Evolutionary conservation across 2,888 invertebrate genomes (phyloP), one percentile per base, ranked within the genome.

Genomic region (Synanthedon andrenaeformis): DNA sequence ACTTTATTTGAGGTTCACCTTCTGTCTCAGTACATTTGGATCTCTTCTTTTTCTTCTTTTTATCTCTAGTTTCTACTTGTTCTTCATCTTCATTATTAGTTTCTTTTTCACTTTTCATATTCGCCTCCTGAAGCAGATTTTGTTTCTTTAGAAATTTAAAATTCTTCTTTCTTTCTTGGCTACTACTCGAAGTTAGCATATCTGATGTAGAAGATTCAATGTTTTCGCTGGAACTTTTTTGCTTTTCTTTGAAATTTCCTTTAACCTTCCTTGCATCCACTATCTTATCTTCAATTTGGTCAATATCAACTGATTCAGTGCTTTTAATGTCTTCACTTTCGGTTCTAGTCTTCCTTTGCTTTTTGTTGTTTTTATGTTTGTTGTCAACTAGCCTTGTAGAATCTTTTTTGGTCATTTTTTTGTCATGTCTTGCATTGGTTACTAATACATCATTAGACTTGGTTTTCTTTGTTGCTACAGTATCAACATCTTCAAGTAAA

Each of bases 401-500:
- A 17, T 49, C 49, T 49, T 49, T 49, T 17, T 49, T 19, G 0
- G 42, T 61, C 5, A 23, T 23, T 23, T 23, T 64, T 45, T 59
- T 61, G 52, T 55, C 14, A 56, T n/a, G 59, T 58, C 28, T 59
- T 60, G 5, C 52, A 52, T 57, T 57, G 55, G 14, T 53, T 55
- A 12, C 28, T 23, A 49, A 51, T 49, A 69, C 62, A 35, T 73
- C 68, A 56, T 79, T 66, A 14, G 82, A 78, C 58, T 82, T 84
- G 1, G 72, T 74, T 58, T 76, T 82, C 58, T 85, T 85, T 4
- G 71, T 58, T 2, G 63, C 64, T 1, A 76, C 62, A 57, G 74
- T 76, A 52, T 81, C 79, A 56, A 65, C 65, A 1, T 84, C 84
- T 12, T 82, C 81, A 1, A 82, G 64, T 73, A 81, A 72, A 55